Evolutionary conservation across 2,888 invertebrate genomes (phyloP), one percentile per base, ranked within the genome.

Genomic region (Eledone cirrhosa): DNA sequence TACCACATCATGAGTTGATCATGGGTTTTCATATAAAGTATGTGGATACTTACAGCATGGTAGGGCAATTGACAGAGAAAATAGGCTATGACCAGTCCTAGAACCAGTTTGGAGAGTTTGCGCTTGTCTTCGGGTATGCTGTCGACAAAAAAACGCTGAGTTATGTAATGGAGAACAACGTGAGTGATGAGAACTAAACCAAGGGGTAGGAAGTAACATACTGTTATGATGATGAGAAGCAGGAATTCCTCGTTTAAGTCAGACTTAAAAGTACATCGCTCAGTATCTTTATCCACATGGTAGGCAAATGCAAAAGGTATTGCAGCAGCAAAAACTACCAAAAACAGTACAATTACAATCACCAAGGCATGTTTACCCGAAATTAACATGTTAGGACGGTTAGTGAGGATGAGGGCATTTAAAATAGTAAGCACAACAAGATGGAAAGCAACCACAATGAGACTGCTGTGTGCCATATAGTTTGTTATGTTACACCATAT

Each of bases 141-240:
- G 79, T 88, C 86, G 47, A 85, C 84, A 79, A 86, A 87, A 78
- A 84, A 88, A 65, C 87, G 81, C 79, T 86, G 84, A 48, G 86
- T 83, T 78, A 87, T 81, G 24, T 84, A 82, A 69, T 86, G 83
- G 11, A 87, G 85, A n/a, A 86, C 78, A 22, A 85, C 72, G 80
- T 87, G 87, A 27, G 87, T 82, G 27, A 84, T 79, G 8, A 83
- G 27, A 41, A 87, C 85, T 47, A 87, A 78, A 53, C 83, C 27
- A 19, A 87, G 77, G 0, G 88, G 88, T 19, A 87, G 75, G 63
- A 87, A 84, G 78, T 84, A 85, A 1, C 86, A 85, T 76, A 87
- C 87, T 41, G 84, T 80, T 24, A 82, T 75, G 5, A 78, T 77
- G 22, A 85, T 78, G 82, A 84, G 83, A n/a, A 81, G 53, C 48